Conservation (phyloP, 2,888 invertebrate genomes). For the Smittia aterrima region DNA sequence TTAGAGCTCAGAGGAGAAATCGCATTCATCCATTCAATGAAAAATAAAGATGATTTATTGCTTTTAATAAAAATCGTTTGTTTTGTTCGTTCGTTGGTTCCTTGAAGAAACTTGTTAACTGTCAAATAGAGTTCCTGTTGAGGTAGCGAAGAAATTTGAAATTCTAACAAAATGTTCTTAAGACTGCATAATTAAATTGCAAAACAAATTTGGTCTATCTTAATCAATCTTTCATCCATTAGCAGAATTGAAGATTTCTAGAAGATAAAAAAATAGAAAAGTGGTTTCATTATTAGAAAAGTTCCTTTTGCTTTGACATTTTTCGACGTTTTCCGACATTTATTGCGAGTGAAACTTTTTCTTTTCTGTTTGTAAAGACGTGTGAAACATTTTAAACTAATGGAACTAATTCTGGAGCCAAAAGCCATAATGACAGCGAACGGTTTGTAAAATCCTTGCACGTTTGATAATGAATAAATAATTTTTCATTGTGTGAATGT, state of each 20-base stretch:
- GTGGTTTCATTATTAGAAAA: too few species aligned
- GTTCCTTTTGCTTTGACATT: too few species aligned
- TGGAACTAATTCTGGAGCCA: too few species aligned
- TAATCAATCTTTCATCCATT: too few species aligned
- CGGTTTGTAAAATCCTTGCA: not conserved
- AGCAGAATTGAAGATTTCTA: not conserved
- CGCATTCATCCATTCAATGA: conserved; percentile 5
- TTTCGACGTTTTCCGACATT: too few species aligned
- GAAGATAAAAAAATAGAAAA: too few species aligned
- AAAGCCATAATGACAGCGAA: not conserved
- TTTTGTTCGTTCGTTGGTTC: not conserved
- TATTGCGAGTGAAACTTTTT: too few species aligned
- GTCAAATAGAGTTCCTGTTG: not conserved
- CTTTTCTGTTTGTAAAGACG: too few species aligned
- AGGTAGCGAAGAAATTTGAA: not conserved
- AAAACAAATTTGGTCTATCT: too few species aligned
- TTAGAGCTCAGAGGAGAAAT: not conserved
- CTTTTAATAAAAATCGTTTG: conserved; percentile 9
- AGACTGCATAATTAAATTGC: not conserved
- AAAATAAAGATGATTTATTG: conserved; percentile 18
- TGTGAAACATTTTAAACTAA: too few species aligned
- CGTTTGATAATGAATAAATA: not conserved
- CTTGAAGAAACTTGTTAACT: not conserved
- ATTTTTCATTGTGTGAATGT: not conserved
- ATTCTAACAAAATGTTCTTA: not conserved